These are phyloP conservation scores for Poecile montanus DNA, from an alignment of 2,797 vertebrate genomes.

Conservation along the genomic window DNA sequence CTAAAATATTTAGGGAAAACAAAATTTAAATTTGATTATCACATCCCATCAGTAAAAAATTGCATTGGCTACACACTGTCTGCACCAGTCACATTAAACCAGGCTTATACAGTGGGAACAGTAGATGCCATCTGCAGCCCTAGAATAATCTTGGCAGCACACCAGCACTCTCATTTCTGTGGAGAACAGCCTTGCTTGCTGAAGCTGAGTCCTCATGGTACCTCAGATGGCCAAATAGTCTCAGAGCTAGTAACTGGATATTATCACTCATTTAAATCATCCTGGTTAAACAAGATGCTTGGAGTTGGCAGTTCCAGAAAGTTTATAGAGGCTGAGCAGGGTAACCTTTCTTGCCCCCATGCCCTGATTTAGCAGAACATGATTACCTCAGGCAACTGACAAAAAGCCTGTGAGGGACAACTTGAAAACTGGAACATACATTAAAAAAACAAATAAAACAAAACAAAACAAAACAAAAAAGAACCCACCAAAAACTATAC, in stretches of 20 bases:
- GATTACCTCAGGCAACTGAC: background rate
- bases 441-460: background rate
- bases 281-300: background rate
- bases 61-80: background rate
- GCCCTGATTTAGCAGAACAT: background rate
- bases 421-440: background rate
- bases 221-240: conserved; percentile 39
- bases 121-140: conserved; percentile 47
- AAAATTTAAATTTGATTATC: conserved; percentile 24
- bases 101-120: background rate
- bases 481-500: too few species aligned
- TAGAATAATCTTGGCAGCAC: conserved; percentile 51
- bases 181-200: conserved; percentile 4
- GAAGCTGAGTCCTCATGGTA: conserved; percentile 29
- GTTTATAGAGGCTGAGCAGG: background rate
- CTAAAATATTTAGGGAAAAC: conserved; percentile 11
- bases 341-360: background rate
- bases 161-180: conserved; percentile 23
- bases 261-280: conserved; percentile 18
- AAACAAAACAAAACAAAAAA: too few species aligned
- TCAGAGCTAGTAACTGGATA: conserved; percentile 51
- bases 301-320: background rate
- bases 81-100: background rate
- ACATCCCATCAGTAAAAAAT: background rate
- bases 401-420: background rate